Evolutionary conservation across 2,888 invertebrate genomes (phyloP), one percentile per base, ranked within the genome.

Genomic region (Zeuzera pyrina): DNA sequence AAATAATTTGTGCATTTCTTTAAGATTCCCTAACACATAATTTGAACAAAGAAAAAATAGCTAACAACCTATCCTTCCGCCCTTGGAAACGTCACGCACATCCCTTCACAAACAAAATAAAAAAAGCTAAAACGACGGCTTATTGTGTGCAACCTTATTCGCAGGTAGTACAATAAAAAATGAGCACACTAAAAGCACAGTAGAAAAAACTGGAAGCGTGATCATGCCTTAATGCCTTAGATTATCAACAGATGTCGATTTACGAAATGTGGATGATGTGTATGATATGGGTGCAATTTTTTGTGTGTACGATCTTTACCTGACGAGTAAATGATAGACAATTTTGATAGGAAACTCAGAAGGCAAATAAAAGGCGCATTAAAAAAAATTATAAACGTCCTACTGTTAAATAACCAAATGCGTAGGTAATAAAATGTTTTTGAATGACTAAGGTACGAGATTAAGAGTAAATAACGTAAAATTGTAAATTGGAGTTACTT

Each of bases 11-110:
- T 62, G 61, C 63, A 66, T 72, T 70, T 74, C 71, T 70, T 69
- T 61, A 62, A 60, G 33, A 36, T 32, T 27, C 57, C 57, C 61
- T 53, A 60, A 57, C 59, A 57, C 63, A 71, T 68, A 71, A 64
- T 57, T 52, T 52, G 61, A 59, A 77, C 67, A 71, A 73, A 69
- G 49, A 61, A 64, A 55, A 49, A 43, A 45, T 41, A 45, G 43
- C 49, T 42, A 58, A 63, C 67, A 65, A 61, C 62, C 69, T 71
- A 79, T 78, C 74, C 79, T 81, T 81, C 79, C 78, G 78, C 73
- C 72, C 69, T 64, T 63, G 58, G 63, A 62, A 66, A 59, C 63
- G 64, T 74, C 78, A 78, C 78, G 79, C 73, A 77, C 68, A 68
- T 77, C 72, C 72, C 65, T 71, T 68, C 41, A 49, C 57, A 69